Percentiles rank a stretch among this genome's conserved stretches.
Conservation (phyloP, 2,113 vertebrate species). For the Bubo scandiacus region DNA sequence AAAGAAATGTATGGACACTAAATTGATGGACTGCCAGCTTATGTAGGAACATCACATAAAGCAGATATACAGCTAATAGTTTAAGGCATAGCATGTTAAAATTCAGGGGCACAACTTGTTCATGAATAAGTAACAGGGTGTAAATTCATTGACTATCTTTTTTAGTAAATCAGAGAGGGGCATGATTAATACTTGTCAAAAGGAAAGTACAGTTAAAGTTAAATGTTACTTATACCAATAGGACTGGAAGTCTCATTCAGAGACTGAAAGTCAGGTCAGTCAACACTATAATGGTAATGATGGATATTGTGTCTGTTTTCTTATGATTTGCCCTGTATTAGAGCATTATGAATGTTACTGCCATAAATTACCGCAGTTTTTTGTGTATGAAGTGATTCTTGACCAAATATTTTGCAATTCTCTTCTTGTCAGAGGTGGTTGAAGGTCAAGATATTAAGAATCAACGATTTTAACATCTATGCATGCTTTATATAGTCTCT, state of each 20-base stretch:
- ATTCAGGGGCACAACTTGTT: conserved; percentile 76
- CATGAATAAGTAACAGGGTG: conserved; percentile 71
- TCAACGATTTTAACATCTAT: neutral
- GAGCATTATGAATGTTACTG: neutral
- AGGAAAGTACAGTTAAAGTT: conserved; percentile 42
- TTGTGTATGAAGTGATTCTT: neutral
- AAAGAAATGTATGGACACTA: conserved; percentile 81
- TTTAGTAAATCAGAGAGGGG: conserved; percentile 21
- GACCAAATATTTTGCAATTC: neutral
- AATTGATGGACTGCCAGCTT: conserved; percentile 81
- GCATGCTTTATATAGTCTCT: neutral
- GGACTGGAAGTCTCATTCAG: neutral
- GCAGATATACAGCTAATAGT: conserved; percentile 78
- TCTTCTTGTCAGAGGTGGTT: neutral
- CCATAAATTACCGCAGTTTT: neutral
- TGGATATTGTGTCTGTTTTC: neutral
- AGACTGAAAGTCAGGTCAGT: neutral
- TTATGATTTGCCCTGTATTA: neutral
- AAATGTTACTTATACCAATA: neutral
- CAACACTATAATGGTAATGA: neutral
- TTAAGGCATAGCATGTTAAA: conserved; percentile 71
- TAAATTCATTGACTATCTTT: conserved; percentile 68
- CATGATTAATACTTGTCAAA: conserved; percentile 46
- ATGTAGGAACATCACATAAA: conserved; percentile 78
- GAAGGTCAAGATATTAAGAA: neutral